Evolutionary conservation across 92 coral and sea anemone genomes (phyloP), one percentile per base, ranked within the genome.

Genomic region (Heliopora coerulea): DNA sequence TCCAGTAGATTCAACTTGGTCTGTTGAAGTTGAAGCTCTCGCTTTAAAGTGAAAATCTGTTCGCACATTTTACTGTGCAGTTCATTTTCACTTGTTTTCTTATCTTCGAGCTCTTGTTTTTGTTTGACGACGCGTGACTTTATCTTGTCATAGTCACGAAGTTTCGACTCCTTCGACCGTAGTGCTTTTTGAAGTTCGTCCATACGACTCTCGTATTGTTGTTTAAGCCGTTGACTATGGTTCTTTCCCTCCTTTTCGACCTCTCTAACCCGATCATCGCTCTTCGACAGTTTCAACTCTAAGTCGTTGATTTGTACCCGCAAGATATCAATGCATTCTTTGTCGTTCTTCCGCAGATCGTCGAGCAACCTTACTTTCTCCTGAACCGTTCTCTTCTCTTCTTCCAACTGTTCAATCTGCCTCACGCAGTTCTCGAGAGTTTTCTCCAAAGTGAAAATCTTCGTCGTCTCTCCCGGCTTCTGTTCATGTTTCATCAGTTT

Each of bases 251-350:
- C 91, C 17, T 84, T 80, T 39, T 88, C 91, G 1, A 63, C 73
- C 25, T 88, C 91, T 23, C 91, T 41, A 0, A 82, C 82, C 20
- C 74, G 74, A 29, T 83, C 80, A 32, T 88, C 89, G 63, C 88
- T 84, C 31, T 83, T 72, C 30, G 85, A 82, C 5, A 88, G 81
- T 68, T 88, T 88, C 49, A 75, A 79, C 63, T 88, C 91, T 8
- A 88, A 72, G 63, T 82, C 68, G 50, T 80, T 78, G 62, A 78
- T 88, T 72, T 88, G 91, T 32, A 74, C 62, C 78, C 88, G 63
- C 50, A 88, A 62, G 69, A 88, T 84, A 78, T 88, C 86, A 65
- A 88, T 84, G 68, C 88, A 88, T 63, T 88, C 88, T 70, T 88
- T 84, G 40, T 88, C 91, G 57, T 88, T 88, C 14, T 85, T 81